Evolutionary conservation across 2,113 vertebrate species (phyloP).

Genomic region (Gnathonemus longibarbis): DNA sequence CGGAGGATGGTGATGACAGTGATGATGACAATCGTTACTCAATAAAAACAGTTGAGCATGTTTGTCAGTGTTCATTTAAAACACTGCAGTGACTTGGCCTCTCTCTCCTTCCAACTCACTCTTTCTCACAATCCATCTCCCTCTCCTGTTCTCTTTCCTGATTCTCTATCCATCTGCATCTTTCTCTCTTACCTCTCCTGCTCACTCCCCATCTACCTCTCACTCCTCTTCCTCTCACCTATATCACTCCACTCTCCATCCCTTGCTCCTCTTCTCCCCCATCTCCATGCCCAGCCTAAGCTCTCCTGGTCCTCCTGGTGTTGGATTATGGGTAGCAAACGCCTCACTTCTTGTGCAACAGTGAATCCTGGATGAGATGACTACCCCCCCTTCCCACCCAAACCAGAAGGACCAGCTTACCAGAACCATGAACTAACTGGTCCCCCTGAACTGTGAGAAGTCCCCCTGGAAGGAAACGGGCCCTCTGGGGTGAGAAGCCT

Average conservation of each 20-base stretch:
- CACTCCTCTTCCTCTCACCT: background rate
- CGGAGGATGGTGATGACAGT: background rate
- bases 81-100: background rate
- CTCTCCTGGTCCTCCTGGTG: background rate
- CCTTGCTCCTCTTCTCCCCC: background rate
- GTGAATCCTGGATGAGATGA: background rate
- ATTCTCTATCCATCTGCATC: background rate
- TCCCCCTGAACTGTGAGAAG: background rate
- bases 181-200: background rate
- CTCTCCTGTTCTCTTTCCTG: background rate
- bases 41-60: background rate
- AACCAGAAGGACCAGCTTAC: background rate
- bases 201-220: background rate
- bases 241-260: background rate
- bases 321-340: background rate
- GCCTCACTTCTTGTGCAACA: background rate
- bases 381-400: background rate
- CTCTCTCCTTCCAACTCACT: background rate
- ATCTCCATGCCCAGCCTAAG: background rate
- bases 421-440: background rate
- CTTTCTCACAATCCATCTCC: background rate
- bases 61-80: background rate
- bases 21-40: background rate
- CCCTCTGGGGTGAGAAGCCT: background rate
- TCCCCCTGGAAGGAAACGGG: background rate